Base-by-base conservation (phyloP, 1,140 invertebrate genomes). In the Carcinoscorpius rotundicauda region DNA sequence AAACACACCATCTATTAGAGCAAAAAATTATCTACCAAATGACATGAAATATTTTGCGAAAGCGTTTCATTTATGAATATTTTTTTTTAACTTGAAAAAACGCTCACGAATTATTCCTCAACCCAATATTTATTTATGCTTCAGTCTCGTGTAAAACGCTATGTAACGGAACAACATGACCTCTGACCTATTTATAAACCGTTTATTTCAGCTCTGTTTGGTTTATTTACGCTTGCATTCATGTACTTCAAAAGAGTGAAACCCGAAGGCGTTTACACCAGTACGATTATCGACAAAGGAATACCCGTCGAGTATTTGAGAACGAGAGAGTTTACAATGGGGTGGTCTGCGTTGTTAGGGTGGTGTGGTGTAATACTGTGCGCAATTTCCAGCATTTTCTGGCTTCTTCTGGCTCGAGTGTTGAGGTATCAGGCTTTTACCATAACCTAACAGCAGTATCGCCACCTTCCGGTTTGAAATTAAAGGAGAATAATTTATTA, bases 381-480 rank as follows among this genome's bases (percentile, higher is more conserved):
- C 67, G 81, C 88, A 4, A 82, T 88, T 11, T 87, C 89, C 0
- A 86, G 86, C 0, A 77, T 90, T 1, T 79, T 91, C 4, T 93
- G 91, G 91, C 89, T 92, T 60, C 77, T 92, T 53, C 80, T 93
- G 10, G 89, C 88, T 10, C 91, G 91, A 77, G 88, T 92, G 67
- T 91, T 92, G 88, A 81, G 90, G 70, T 91, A 91, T 76, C 68
- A 69, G 50, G 59, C 66, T n/a, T 58, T 69, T 5, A 64, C 56
- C 58, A 61, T 64, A n/a, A 61, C 68, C 3, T 69, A 64, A 52
- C 29, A 29, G 29, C 29, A 29, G 29, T 29, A 2, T 0, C 29
- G 29, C 2, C 29, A 29, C 29, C 29, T 29, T 29, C 29, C 29
- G 29, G 29, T 29, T 29, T 29, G 29, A 29, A 29, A 29, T 29